Base-by-base conservation (phyloP, 2,888 invertebrate genomes). In the Adineta ricciae region DNA sequence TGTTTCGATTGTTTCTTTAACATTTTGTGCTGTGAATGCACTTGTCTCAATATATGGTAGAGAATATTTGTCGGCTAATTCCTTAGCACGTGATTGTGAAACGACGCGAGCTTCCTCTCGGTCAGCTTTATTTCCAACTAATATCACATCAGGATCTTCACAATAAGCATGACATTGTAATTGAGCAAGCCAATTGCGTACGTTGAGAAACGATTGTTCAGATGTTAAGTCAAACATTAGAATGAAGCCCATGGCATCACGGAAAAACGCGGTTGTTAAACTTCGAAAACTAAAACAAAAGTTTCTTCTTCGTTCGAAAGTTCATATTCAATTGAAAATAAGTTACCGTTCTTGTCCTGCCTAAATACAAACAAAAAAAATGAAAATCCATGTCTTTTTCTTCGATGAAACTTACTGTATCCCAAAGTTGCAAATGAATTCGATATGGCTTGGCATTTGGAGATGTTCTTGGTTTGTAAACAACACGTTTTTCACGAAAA, bases 11-110 rank as follows among this genome's bases (percentile, higher is more conserved):
- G 96, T 94, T 87, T 94, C 93, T 86, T 94, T 93, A 52, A 98
- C 94, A 90, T 97, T 97, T 88, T 94, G 94, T 2, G 97, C 96
- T 0, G 95, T 95, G 87, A 95, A 95, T 86, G 97, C 97, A 90
- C 96, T 97, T 0, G 97, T 97, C 92, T 98, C 97, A 90, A 97
- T 92, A 90, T 98, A 97, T 32, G 94, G 93, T 89, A 90, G 93
- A 93, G 93, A 94, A 90, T 95, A 93, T 90, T 95, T 95, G 88
- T 95, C 94, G 0, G 96, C 96, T 89, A 96, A 92, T 88, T 95
- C 94, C 86, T 90, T 89, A n/a, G 91, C 91, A 83, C 90, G 87
- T 21, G 90, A 90, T 16, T 91, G 91, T 52, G 90, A 88, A 14
- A 92, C 90, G 84, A 94, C 93, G 86, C 97, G 92, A 88, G 93